Percentiles rank a stretch among this genome's conserved stretches.
Conservation (phyloP, 2,113 vertebrate species). For the Coreoperca whiteheadi region DNA sequence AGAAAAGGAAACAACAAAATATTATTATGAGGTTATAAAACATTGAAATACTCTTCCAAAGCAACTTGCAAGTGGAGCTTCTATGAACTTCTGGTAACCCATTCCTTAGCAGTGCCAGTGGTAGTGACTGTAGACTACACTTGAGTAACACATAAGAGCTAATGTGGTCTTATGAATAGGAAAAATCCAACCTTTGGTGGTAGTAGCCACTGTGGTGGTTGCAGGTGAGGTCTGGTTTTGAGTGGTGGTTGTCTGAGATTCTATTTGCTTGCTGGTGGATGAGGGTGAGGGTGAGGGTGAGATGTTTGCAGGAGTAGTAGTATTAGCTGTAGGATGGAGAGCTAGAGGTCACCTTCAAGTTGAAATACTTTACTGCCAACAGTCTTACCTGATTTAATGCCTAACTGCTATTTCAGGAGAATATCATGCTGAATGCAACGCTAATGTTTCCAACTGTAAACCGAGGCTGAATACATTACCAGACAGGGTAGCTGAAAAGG, state of each 20-base stretch:
- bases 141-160: background rate
- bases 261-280: background rate
- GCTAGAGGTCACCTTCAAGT: constrained; percentile 43
- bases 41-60: background rate
- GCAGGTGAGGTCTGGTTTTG: background rate
- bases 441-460: background rate
- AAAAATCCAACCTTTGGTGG: constrained; percentile 53
- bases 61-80: background rate
- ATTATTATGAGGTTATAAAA: background rate
- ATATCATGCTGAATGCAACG: background rate
- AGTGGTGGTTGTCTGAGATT: background rate
- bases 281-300: background rate
- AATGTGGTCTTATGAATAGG: background rate
- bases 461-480: constrained; percentile 54
- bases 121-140: too few species aligned
- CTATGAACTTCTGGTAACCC: background rate
- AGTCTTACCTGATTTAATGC: background rate
- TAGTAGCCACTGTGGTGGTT: background rate
- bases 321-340: constrained; percentile 54
- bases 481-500: fast-evolving
- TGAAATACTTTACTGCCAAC: background rate
- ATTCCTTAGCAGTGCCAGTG: background rate
- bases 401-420: background rate
- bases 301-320: background rate
- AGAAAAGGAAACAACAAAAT: constrained; percentile 11